A percentile compares a stretch with the other conserved stretches of the same genome.
These are phyloP conservation scores for Anguilla anguilla DNA, from an alignment of 2,797 vertebrate species.

Conservation along the genomic window DNA sequence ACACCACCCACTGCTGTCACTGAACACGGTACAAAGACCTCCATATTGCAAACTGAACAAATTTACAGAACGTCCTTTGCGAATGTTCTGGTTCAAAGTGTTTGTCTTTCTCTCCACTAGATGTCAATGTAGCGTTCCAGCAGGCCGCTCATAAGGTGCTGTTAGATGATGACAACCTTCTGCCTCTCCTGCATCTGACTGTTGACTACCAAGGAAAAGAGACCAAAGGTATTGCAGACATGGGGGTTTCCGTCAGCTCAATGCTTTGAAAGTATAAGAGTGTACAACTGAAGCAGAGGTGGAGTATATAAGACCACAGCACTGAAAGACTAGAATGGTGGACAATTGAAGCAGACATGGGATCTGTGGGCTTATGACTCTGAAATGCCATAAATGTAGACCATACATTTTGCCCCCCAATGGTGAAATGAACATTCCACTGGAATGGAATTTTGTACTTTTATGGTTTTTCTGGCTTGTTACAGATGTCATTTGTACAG, in stretches of 20 bases:
- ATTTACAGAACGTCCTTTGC: neutral
- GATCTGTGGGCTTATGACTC: too few species aligned
- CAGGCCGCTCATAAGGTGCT: conserved; percentile 95
- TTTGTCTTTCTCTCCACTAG: conserved; percentile 61
- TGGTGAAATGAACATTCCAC: too few species aligned
- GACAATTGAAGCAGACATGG: too few species aligned
- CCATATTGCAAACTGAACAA: neutral
- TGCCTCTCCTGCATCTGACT: conserved; percentile 92
- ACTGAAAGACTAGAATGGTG: neutral
- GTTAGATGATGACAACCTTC: conserved; percentile 94
- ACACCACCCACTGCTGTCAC: conserved; percentile 92
- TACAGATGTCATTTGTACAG: neutral
- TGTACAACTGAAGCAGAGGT: neutral
- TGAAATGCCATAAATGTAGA: neutral
- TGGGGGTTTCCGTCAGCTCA: neutral
- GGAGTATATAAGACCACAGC: neutral
- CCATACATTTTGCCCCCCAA: too few species aligned
- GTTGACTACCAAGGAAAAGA: conserved; percentile 95
- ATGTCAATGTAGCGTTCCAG: conserved; percentile 97
- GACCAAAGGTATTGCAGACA: conserved; percentile 79
- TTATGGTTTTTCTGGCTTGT: neutral
- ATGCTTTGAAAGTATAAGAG: neutral
- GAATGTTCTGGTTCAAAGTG: neutral
- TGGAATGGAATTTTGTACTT: neutral
- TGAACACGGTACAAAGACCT: conserved; percentile 82